Percentiles rank a stretch among this genome's conserved stretches.
These are phyloP conservation scores for Nematopogon swammerdamellus DNA, from an alignment of 2,888 invertebrate species.

Conservation along the genomic window DNA sequence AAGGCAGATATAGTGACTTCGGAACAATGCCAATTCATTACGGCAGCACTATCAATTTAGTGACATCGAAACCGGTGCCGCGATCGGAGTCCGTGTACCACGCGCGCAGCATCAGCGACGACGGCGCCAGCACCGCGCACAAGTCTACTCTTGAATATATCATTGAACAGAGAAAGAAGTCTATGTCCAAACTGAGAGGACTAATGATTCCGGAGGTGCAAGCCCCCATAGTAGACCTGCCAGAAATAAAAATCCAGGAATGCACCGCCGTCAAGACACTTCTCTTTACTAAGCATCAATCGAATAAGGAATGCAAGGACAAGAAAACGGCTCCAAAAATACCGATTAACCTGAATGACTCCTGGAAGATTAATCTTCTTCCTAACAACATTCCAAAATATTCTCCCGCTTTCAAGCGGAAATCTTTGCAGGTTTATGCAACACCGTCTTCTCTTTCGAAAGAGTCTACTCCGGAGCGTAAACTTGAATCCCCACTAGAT, in stretches of 20 bases:
- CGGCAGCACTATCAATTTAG: slow-evolving; percentile 41
- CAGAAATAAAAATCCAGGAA: slow-evolving; percentile 78
- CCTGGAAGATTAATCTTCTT: slow-evolving; percentile 38
- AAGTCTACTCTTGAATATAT: slow-evolving; percentile 69
- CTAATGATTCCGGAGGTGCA: slow-evolving; percentile 81
- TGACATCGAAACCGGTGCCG: slow-evolving; percentile 23
- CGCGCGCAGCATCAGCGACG: slow-evolving; percentile 41
- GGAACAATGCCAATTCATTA: slow-evolving; percentile 36
- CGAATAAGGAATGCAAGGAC: slow-evolving; percentile 26
- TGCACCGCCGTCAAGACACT: slow-evolving; percentile 41
- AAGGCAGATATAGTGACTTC: background rate
- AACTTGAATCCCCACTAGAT: slow-evolving; percentile 16
- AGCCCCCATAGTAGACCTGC: slow-evolving; percentile 67
- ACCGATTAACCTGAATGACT: slow-evolving; percentile 29
- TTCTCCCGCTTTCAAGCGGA: slow-evolving; percentile 78
- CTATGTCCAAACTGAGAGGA: slow-evolving; percentile 82
- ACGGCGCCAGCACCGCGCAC: slow-evolving; percentile 43
- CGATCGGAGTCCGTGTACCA: slow-evolving; percentile 35
- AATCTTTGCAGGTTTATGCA: slow-evolving; percentile 65
- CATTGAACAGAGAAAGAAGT: slow-evolving; percentile 77
- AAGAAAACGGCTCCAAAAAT: slow-evolving; percentile 27
- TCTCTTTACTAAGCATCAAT: slow-evolving; percentile 29
- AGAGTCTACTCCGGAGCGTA: slow-evolving; percentile 46
- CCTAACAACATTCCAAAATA: slow-evolving; percentile 69
- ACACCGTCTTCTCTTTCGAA: slow-evolving; percentile 40